Conservation (phyloP, 1,140 invertebrate genomes). For the Condylostylus longicornis region DNA sequence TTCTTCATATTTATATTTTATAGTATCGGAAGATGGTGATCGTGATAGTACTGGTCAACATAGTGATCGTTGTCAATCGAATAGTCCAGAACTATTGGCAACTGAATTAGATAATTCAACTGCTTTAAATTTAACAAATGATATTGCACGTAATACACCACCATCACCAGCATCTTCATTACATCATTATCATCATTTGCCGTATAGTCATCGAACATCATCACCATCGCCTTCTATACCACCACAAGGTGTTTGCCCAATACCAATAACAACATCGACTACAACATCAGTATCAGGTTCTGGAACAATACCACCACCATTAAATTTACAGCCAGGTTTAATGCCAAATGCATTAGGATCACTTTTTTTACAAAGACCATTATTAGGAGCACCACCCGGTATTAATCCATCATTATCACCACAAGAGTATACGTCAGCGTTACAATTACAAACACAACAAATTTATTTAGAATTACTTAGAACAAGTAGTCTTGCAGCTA, state of each 20-base stretch:
- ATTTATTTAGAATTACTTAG: conserved; percentile 24
- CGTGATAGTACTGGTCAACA: neutral
- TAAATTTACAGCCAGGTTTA: neutral
- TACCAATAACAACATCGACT: conserved; percentile 10
- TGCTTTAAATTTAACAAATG: conserved; percentile 26
- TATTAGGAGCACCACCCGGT: conserved; percentile 1
- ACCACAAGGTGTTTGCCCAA: conserved; percentile 17
- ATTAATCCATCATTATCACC: conserved; percentile 11
- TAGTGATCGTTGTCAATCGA: neutral
- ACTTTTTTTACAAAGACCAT: conserved; percentile 3
- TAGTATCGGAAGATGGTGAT: neutral
- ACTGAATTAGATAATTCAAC: conserved; percentile 22
- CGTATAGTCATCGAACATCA: no score
- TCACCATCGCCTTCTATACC: conserved; percentile 18
- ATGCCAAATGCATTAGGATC: conserved; percentile 4
- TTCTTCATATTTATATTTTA: neutral
- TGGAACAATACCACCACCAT: no score
- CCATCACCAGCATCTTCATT: conserved; percentile 22
- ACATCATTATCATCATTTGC: conserved; percentile 6
- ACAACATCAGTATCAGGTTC: neutral
- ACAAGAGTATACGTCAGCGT: conserved; percentile 25
- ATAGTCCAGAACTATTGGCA: conserved; percentile 9
- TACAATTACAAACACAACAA: conserved; percentile 28
- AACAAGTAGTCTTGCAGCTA: neutral
- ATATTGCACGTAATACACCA: conserved; percentile 22